Conservation (phyloP, 1,140 invertebrate species). For the Tetraneura akinire region DNA sequence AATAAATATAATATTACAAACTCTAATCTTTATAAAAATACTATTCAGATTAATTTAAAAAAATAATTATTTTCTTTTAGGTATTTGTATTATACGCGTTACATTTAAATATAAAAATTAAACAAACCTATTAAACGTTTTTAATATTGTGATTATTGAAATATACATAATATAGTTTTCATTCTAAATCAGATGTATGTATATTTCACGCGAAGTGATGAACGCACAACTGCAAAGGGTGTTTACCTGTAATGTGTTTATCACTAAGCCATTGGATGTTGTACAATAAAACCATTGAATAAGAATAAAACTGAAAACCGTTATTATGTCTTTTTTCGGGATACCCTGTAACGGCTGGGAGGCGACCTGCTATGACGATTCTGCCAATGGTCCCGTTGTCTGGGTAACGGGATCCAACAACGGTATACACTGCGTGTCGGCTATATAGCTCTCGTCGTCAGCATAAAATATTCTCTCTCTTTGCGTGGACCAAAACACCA, state of each 20-base stretch:
- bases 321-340: conserved; percentile 21
- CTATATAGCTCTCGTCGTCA: not conserved
- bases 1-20: conserved; percentile 2
- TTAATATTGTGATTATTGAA: not conserved
- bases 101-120: not conserved
- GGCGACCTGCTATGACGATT: conserved; percentile 22
- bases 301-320: not conserved
- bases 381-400: conserved; percentile 37
- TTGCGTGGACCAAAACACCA: conserved; percentile 18
- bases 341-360: conserved; percentile 44
- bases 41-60: too few relatives aligned
- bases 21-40: too few relatives aligned
- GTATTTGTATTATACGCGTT: too few relatives aligned
- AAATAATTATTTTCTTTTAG: too few relatives aligned
- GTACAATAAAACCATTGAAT: too few relatives aligned
- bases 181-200: not conserved
- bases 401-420: conserved; percentile 49
- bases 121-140: not conserved
- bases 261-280: not conserved
- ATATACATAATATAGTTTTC: not conserved
- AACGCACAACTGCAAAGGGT: not conserved
- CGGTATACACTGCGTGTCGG: conserved; percentile 44
- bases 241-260: not conserved
- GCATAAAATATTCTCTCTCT: conserved; percentile 13
- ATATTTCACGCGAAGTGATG: not conserved